Percentiles rank a stretch among this genome's conserved stretches.
These are phyloP conservation scores for Macrotus californicus DNA, from an alignment of 2,113 vertebrate genomes.

Conservation along the genomic window DNA sequence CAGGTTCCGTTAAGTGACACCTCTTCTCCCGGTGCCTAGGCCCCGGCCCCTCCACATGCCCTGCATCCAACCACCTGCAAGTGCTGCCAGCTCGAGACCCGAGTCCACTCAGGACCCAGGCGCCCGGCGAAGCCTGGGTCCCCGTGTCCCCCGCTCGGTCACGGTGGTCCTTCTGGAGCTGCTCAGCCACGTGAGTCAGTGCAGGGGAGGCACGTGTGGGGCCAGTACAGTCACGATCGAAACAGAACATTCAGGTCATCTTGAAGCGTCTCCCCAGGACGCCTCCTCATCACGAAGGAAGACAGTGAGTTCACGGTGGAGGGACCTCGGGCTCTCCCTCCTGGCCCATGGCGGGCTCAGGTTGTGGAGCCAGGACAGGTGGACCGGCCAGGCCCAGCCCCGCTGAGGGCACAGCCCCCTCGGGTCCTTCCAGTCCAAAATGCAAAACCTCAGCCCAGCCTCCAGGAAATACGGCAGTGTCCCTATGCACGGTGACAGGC, in stretches of 20 bases:
- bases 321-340: not conserved
- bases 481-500: accelerated
- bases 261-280: not conserved
- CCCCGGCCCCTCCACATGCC: not conserved
- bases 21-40: not conserved
- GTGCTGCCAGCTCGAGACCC: not conserved
- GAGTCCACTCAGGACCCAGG: not conserved
- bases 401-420: not conserved
- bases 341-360: not conserved
- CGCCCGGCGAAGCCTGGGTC: too few species aligned
- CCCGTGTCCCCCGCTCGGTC: not conserved
- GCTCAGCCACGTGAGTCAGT: not conserved
- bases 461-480: not conserved
- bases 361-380: not conserved
- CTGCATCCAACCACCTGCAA: not conserved
- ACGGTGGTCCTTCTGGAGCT: not conserved
- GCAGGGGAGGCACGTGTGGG: too few species aligned
- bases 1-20: not conserved
- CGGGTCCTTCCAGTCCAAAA: not conserved
- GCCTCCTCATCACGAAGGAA: not conserved
- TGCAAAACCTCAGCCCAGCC: not conserved
- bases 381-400: accelerated
- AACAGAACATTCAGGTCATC: accelerated
- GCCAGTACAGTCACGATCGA: accelerated
- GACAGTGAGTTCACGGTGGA: accelerated